Evolutionary conservation across 2,888 invertebrate species (phyloP).

Genomic region (Tenthredo livida): DNA sequence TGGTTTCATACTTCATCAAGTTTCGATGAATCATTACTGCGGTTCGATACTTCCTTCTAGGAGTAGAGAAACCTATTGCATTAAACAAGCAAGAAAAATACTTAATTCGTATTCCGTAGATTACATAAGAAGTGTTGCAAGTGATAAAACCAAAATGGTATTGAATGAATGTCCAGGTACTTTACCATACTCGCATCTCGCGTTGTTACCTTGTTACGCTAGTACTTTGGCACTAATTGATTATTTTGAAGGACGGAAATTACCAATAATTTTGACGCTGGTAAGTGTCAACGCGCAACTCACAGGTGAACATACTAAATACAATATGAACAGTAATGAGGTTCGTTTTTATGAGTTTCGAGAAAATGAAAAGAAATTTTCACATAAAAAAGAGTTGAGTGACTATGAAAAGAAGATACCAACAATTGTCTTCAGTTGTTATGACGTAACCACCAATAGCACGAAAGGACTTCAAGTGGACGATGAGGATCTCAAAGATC

Average conservation of each 20-base stretch:
- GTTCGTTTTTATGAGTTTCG: constrained; percentile 17
- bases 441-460: neutral
- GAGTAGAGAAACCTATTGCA: neutral
- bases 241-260: neutral
- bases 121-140: neutral
- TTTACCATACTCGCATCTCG: neutral
- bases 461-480: neutral
- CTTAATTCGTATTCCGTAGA: neutral
- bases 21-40: neutral
- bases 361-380: neutral
- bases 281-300: neutral
- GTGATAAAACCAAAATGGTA: neutral
- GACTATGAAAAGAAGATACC: neutral
- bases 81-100: neutral
- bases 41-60: neutral
- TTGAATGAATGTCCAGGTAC: neutral
- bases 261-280: neutral
- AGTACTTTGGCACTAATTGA: neutral
- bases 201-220: neutral
- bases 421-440: neutral
- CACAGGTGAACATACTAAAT: neutral
- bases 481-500: neutral
- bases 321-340: neutral
- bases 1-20: neutral
- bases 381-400: neutral